These are phyloP conservation scores for Bungarus multicinctus DNA, from an alignment of 2,113 vertebrate genomes.

Conservation along the genomic window DNA sequence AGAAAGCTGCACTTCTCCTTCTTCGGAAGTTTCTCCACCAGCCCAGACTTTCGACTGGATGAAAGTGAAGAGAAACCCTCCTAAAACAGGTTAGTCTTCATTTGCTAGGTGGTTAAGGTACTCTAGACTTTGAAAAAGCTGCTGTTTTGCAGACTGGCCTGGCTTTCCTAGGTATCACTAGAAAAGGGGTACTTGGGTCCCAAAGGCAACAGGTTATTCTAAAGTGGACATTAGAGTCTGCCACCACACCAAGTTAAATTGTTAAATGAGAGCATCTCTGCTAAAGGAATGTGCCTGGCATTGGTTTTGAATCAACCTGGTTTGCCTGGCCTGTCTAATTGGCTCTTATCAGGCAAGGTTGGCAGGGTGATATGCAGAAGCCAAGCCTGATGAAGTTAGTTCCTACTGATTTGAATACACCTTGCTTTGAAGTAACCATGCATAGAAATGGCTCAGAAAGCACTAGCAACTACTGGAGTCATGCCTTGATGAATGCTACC, in stretches of 20 bases:
- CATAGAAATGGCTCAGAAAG: background rate
- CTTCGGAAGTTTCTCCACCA: constrained; percentile 81
- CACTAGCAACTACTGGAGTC: background rate
- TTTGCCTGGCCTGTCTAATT: background rate
- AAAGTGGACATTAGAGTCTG: background rate
- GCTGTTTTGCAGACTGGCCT: background rate
- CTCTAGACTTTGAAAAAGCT: background rate
- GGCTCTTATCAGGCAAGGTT: background rate
- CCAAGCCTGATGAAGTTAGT: background rate
- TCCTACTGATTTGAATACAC: background rate
- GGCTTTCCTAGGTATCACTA: background rate
- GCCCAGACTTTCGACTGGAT: constrained; percentile 99
- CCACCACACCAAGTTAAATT: background rate
- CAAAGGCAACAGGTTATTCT: background rate
- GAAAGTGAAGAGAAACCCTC: constrained; percentile 98
- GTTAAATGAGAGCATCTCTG: background rate
- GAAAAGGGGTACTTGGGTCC: background rate
- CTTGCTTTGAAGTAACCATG: background rate
- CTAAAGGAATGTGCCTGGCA: background rate
- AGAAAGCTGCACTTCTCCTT: constrained; percentile 86
- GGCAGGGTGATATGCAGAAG: background rate
- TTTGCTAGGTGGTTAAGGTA: background rate
- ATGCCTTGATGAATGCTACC: constrained; percentile 33
- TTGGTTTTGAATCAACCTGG: background rate
- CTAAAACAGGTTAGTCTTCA: constrained; percentile 90